These are phyloP conservation scores for Ivindomyrus marchei DNA, from an alignment of 2,113 vertebrate species.

Conservation along the genomic window DNA sequence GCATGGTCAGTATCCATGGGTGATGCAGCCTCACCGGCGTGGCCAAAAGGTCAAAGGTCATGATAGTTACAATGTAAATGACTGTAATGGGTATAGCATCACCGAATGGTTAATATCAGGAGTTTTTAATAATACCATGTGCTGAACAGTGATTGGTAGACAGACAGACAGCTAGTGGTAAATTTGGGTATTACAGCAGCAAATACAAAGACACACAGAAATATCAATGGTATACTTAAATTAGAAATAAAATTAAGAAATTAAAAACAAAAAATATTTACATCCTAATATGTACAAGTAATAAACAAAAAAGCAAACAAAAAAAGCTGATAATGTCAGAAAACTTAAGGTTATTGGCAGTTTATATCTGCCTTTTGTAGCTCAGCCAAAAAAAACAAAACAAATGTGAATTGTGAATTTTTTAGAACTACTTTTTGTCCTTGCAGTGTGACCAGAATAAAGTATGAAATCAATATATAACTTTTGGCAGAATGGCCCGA, in stretches of 20 bases:
- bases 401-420: background rate
- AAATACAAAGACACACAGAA: background rate
- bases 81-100: background rate
- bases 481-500: background rate
- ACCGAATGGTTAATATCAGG: background rate
- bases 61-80: background rate
- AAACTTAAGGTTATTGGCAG: background rate
- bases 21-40: background rate
- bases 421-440: background rate
- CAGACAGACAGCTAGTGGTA: background rate
- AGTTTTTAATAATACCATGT: background rate
- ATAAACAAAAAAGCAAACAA: background rate
- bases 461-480: background rate
- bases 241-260: background rate
- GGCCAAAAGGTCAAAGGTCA: background rate
- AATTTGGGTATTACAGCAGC: background rate
- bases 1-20: constrained; percentile 56
- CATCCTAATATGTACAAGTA: background rate
- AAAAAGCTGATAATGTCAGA: background rate
- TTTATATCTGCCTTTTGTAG: background rate
- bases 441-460: background rate
- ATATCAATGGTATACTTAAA: background rate
- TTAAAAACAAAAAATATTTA: background rate
- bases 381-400: background rate
- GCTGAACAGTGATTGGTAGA: background rate